Percentiles rank a stretch among this genome's conserved stretches.
phyloP scores from a whole-genome alignment of 2,888 invertebrate species.

The Malacosoma neustria region DNA sequence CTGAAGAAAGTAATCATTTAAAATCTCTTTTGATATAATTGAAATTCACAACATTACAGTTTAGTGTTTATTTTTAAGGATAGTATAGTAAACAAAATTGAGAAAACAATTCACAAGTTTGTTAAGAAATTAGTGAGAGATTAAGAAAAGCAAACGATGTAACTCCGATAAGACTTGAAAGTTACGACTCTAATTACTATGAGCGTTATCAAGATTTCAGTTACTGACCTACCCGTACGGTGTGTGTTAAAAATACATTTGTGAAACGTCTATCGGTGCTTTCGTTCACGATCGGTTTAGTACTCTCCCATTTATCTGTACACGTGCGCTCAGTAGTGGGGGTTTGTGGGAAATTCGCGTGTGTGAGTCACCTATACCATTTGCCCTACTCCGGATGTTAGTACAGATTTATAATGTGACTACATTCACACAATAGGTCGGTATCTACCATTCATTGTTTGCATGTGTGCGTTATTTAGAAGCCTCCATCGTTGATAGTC shows the following conservation, averaged over 20 bases:
- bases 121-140: background rate
- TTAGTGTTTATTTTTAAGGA: too few relatives aligned
- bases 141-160: background rate
- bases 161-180: background rate
- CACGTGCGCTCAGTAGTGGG: conserved; percentile 25
- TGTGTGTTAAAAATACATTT: conserved; percentile 57
- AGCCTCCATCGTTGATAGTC: too few relatives aligned
- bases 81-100: too few relatives aligned
- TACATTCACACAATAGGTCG: too few relatives aligned
- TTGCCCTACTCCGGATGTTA: conserved; percentile 68
- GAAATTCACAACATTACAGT: too few relatives aligned
- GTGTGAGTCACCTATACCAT: conserved; percentile 37
- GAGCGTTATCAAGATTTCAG: conserved; percentile 43
- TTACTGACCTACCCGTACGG: conserved; percentile 66
- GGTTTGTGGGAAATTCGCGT: conserved; percentile 41
- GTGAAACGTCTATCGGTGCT: conserved; percentile 39
- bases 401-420: conserved; percentile 63
- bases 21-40: too few relatives aligned
- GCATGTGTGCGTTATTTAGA: conserved; percentile 34
- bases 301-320: conserved; percentile 26
- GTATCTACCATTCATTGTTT: conserved; percentile 47
- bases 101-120: too few relatives aligned
- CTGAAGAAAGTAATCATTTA: too few relatives aligned
- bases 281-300: conserved; percentile 53
- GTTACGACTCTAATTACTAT: conserved; percentile 10